Evolutionary conservation across 2,113 vertebrate genomes (phyloP).

Genomic region (Gymnocephalus cernua): DNA sequence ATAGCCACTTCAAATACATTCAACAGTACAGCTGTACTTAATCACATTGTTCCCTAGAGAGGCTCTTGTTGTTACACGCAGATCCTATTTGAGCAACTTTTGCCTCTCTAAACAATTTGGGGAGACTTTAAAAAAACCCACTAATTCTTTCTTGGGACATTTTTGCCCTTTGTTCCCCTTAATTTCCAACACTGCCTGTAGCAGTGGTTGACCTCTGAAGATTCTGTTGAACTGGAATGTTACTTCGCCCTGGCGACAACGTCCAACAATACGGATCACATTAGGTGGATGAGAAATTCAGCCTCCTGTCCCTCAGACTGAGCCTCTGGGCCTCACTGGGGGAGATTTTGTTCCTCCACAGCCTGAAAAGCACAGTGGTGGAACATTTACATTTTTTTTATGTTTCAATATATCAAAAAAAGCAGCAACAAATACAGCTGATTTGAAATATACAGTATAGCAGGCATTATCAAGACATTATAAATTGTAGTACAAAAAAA

Average conservation of each 20-base stretch:
- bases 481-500: background rate
- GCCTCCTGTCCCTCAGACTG: constrained; percentile 82
- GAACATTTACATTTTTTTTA: background rate
- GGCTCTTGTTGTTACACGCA: no score
- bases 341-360: constrained; percentile 88
- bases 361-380: constrained; percentile 73
- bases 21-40: background rate
- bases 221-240: background rate
- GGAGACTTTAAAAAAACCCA: no score
- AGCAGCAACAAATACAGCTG: background rate
- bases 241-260: background rate
- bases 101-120: no score
- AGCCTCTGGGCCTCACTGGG: constrained; percentile 58
- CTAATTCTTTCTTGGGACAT: no score
- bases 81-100: no score
- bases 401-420: background rate
- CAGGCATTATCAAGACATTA: background rate
- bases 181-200: background rate
- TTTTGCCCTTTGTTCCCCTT: no score
- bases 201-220: constrained; percentile 3
- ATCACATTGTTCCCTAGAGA: no score
- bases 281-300: constrained; percentile 86
- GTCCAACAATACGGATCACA: background rate
- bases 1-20: background rate
- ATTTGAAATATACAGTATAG: background rate